Conservation (phyloP, 2,888 invertebrate genomes). For the Nymphalis urticae region DNA sequence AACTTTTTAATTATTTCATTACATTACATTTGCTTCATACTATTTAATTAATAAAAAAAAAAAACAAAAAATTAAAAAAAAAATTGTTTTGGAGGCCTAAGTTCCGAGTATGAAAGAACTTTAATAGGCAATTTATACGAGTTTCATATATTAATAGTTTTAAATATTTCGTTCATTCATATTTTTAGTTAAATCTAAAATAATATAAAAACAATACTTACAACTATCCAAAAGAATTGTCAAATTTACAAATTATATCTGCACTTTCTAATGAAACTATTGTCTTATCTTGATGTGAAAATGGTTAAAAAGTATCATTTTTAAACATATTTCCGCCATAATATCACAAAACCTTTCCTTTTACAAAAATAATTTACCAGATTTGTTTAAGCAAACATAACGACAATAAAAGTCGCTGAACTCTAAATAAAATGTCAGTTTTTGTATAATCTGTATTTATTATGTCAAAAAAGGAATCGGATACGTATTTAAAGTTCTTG, state of each 20-base stretch:
- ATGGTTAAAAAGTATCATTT: background rate
- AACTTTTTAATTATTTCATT: too few species aligned
- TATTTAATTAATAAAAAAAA: too few species aligned
- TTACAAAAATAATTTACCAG: background rate
- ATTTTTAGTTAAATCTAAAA: background rate
- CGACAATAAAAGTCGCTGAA: constrained; percentile 16
- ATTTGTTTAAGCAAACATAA: constrained; percentile 13
- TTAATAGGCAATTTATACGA: too few species aligned
- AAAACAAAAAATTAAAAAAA: too few species aligned
- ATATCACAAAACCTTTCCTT: background rate
- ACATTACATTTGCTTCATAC: too few species aligned
- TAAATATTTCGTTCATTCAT: too few species aligned
- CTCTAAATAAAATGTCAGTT: constrained; percentile 3
- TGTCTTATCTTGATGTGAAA: background rate
- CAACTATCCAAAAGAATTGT: constrained; percentile 2
- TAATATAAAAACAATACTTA: constrained; percentile 13
- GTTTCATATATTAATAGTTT: too few species aligned
- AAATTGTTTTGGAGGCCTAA: too few species aligned
- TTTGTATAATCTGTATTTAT: background rate
- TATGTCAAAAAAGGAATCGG: background rate
- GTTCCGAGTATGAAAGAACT: too few species aligned
- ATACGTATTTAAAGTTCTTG: background rate
- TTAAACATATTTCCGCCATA: background rate
- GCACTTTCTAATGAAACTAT: background rate
- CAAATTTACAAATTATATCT: background rate